Evolutionary conservation across 2,888 invertebrate genomes (phyloP).

Genomic region (Lysandra coridon): DNA sequence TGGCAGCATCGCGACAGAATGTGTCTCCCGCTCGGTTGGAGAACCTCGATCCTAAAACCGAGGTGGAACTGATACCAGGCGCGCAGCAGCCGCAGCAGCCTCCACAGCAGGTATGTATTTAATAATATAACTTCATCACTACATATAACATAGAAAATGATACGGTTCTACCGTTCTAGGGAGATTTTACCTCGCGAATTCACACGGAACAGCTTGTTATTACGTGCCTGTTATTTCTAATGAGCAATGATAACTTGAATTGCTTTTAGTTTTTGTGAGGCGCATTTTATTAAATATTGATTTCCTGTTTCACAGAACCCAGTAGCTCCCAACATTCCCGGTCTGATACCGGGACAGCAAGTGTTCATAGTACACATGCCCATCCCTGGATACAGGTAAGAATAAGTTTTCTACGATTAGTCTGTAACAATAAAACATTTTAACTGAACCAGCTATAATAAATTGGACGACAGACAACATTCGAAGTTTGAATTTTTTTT

Average conservation of each 20-base stretch:
- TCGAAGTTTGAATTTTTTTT: not conserved
- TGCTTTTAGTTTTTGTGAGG: not conserved
- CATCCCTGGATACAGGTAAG: constrained; percentile 65
- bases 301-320: constrained; percentile 51
- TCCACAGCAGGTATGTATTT: constrained; percentile 60
- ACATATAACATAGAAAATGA: too few relatives aligned
- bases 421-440: too few relatives aligned
- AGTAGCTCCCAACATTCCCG: constrained; percentile 64
- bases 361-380: constrained; percentile 82
- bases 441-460: too few relatives aligned
- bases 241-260: not conserved
- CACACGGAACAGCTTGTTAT: too few relatives aligned
- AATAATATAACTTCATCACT: too few relatives aligned
- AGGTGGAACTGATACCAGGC: constrained; percentile 72
- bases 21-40: constrained; percentile 58
- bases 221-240: not conserved
- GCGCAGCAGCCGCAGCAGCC: constrained; percentile 68
- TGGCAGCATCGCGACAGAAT: constrained; percentile 35
- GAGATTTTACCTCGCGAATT: not conserved
- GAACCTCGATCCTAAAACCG: constrained; percentile 69
- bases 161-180: too few relatives aligned
- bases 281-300: not conserved
- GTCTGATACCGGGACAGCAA: constrained; percentile 73
- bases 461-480: not conserved
- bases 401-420: too few relatives aligned